Evolutionary conservation across 2,797 vertebrate genomes (phyloP), one percentile per base, ranked within the genome.

Genomic region (Bradypodion pumilum): DNA sequence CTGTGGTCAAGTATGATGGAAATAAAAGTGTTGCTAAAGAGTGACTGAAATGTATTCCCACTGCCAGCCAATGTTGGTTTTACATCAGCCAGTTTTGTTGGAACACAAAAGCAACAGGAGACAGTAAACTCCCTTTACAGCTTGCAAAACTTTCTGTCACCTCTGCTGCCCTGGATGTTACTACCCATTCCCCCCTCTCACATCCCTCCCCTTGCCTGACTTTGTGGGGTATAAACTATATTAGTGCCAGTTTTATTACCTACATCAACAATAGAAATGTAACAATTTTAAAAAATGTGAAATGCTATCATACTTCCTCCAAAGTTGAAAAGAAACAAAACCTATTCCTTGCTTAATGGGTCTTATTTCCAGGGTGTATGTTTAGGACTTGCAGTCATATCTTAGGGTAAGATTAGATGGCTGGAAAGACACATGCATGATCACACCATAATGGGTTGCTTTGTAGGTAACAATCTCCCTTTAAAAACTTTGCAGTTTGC

Each of bases 41-140:
- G 94, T 96, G 97, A 97, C 92, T 96, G 95, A 96, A 95, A 96
- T 96, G 94, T 93, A 96, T 95, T 96, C 96, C 95, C 94, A 94
- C 93, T 94, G 86, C 63, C 96, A 95, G 94, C 94, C 89, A 95
- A 86, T 94, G 91, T 87, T 94, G 94, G 94, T 96, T 95, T 93
- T 93, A 91, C 88, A 92, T 87, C 93, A 92, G 95, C 94, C 91
- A 94, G 89, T 94, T 94, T 95, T 92, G 92, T 93, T 69, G 78
- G 83, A 93, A 90, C 72, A 0, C 82, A 85, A 85, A 90, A 96
- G 94, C 94, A 86, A 94, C 74, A 76, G 96, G 96, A 97, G 95
- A 95, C 93, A 93, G 92, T 94, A 96, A 96, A 94, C 90, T 90
- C 94, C 94, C 93, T 91, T 85, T 80, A 75, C 91, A 89, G 89